Percentiles rank a stretch among this genome's conserved stretches.
Conservation (phyloP, 2,797 vertebrate genomes). For the Hypotaenidia philippensis region DNA sequence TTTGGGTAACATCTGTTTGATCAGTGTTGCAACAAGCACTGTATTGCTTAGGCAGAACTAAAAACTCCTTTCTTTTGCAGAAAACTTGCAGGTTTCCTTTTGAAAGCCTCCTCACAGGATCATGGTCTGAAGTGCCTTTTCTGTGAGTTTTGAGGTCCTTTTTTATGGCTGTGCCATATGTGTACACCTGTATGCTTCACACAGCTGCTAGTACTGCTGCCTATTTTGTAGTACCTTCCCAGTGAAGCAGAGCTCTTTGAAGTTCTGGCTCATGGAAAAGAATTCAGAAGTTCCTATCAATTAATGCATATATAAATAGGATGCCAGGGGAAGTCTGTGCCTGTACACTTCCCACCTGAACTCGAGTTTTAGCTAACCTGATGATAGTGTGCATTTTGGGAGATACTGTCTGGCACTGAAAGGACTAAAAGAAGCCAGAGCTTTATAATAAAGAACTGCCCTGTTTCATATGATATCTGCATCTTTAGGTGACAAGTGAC, state of each 20-base stretch:
- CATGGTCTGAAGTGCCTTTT: neutral
- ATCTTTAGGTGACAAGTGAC: neutral
- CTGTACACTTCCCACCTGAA: conserved; percentile 34
- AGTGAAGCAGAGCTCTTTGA: neutral
- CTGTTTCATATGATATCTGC: neutral
- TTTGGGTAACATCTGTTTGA: neutral
- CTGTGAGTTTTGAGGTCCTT: neutral
- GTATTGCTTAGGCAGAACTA: conserved; percentile 4
- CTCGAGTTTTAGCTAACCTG: conserved; percentile 46
- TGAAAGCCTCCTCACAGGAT: neutral
- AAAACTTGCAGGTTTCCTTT: neutral
- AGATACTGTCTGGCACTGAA: conserved; percentile 42
- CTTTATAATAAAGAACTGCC: neutral
- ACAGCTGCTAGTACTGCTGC: neutral
- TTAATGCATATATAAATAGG: conserved; percentile 42
- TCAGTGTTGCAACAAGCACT: neutral
- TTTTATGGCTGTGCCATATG: neutral
- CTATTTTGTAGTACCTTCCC: neutral
- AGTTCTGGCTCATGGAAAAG: neutral
- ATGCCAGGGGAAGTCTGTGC: conserved; percentile 14
- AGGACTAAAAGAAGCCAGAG: conserved; percentile 16
- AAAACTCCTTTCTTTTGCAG: neutral
- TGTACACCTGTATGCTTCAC: conserved; percentile 9
- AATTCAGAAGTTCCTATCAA: conserved; percentile 4
- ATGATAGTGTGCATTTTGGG: conserved; percentile 45